Base-by-base conservation (phyloP, 1,140 invertebrate species). In the Proctacanthus coquilletti region DNA sequence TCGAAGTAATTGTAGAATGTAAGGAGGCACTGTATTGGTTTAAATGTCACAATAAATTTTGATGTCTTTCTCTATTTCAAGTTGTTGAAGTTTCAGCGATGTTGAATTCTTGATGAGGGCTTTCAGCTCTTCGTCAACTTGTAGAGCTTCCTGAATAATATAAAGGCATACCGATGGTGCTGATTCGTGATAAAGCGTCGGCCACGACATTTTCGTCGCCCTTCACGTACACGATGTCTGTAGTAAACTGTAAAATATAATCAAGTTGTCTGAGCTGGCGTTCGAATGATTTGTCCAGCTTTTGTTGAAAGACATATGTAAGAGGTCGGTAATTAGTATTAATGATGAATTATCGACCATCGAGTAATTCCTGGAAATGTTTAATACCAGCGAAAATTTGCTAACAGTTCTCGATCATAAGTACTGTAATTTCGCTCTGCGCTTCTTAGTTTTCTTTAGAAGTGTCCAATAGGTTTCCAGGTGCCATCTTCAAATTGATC, bases 391-490 rank as follows among this genome's bases (percentile, higher is more conserved):
- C 9, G 41, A 50, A 58, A 4, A 50, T 48, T 4, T n/a, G 52
- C 56, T 0, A 54, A 30, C 0, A 66, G 46, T 46, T 65, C 59
- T 4, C 60, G 30, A 43, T 64, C 51, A 38, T 61, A 62, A 0
- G 50, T 42, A 14, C 37, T 44, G 32, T 58, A 55, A 33, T 49
- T 49, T 5, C n/a, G 34, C 32, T 60, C 39, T 3, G 53, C 15
- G 10, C 38, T n/a, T 5, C 21, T 42, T 5, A 63, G 38, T 36
- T 51, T 53, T 34, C 44, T 52, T 6, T 48, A 56, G 36, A 56
- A 62, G 41, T 64, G 65, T 8, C 41, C 56, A 1, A 65, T 40
- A 6, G 61, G 61, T 43, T 56, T 40, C 44, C 46, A 47, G n/a
- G n/a, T n/a, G n/a, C n/a, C n/a, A n/a, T n/a, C n/a, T n/a, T n/a